Base-by-base conservation (phyloP, 2,797 vertebrate species). In the Chaunax sp. region DNA sequence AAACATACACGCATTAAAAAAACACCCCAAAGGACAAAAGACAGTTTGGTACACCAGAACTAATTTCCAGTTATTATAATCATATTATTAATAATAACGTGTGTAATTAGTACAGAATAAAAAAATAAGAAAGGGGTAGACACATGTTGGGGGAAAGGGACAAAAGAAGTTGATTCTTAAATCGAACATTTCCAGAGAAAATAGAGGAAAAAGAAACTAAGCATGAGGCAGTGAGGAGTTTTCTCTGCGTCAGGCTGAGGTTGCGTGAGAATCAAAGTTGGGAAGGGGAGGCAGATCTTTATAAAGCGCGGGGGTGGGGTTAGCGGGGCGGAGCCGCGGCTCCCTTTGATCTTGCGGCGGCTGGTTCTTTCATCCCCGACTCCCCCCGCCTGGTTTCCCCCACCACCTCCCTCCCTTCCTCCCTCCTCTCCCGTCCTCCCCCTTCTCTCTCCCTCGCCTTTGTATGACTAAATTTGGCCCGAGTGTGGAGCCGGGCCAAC, bases 401-500 rank as follows among this genome's bases (percentile, higher is more conserved):
- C 89, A 85, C 72, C 76, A 46, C 76, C 81, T 69, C 89, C 89
- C 87, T 89, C 83, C 84, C 86, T 44, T 38, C 71, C 68, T 71
- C 41, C 76, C 64, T 73, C 90, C 93, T 94, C 44, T 20, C 5
- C n/a, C 38, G 75, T 70, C 73, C 84, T 82, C 89, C 87, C 49
- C 69, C 81, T 82, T 81, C 91, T 88, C 91, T 91, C 95, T 93
- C 89, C 84, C 82, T 89, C 80, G 93, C 93, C 96, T 98, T 97
- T 98, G 96, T 97, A 95, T 95, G 95, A 96, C 96, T 97, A 97
- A 97, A 97, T 98, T 97, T 97, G 97, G 96, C 93, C 93, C 93
- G 94, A 94, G 94, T 90, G 89, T 96, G 96, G 96, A 97, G 91
- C 86, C 80, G 86, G 88, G 96, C 96, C 96, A 97, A 94, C 90